Base-by-base conservation (phyloP, 2,113 vertebrate species). In the Chionomys nivalis region DNA sequence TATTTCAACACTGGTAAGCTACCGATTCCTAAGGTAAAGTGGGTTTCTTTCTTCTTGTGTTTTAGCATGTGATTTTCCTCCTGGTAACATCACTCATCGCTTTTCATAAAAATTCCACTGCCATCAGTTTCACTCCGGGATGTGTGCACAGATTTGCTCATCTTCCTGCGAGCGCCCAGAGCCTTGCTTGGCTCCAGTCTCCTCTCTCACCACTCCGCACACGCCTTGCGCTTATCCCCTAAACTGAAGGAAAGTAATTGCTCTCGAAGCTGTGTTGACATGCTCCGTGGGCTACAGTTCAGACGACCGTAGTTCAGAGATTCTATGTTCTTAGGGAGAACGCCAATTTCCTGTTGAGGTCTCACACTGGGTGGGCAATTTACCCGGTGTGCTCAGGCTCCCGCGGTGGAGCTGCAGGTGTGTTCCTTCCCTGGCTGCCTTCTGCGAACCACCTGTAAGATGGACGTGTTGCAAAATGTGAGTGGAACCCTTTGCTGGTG, bases 231-330 rank as follows among this genome's bases (percentile, higher is more conserved):
- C 96, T 97, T 95, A 68, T 83, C 86, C 23, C 0, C 93, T 75
- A 58, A 82, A 76, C 95, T 52, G 86, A 95, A 94, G 95, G 96
- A 75, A 94, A 95, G 89, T 91, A 96, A 97, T 95, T 96, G 95
- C 91, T 94, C 93, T 96, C 16, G 47, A 97, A 97, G 87, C 89
- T 94, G 81, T 96, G 96, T 96, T 97, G 97, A 95, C 93, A 85
- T 95, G 92, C 89, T 94, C 88, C n/a, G 9, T 79, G 92, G 93
- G 92, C 92, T 92, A 26, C 58, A 83, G 92, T 89, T 97, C 94
- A 96, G 97, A 94, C 86, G 73, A 96, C 75, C 92, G 66, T 63
- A 49, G 82, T 95, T 94, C 81, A 94, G 95, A 83, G 94, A 95
- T 96, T 88, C 81, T 65, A 36, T 91, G 94, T 95, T 95, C 89